Conservation (phyloP, 2,797 vertebrate genomes). For the Denticeps clupeoides region DNA sequence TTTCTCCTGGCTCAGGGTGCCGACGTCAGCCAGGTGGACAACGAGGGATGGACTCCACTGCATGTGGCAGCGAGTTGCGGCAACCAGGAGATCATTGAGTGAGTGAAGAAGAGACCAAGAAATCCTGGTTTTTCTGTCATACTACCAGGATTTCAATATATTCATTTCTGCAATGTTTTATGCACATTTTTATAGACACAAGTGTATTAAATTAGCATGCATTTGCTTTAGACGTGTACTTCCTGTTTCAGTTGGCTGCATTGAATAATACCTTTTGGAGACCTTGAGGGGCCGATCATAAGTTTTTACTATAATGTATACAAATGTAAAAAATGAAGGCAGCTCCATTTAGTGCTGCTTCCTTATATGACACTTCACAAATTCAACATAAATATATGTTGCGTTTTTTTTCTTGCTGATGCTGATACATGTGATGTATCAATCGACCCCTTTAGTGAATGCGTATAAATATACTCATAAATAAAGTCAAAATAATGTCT, state of each 20-base stretch:
- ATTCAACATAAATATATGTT: too few relatives aligned
- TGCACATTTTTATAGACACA: neutral
- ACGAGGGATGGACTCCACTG: constrained; percentile 83
- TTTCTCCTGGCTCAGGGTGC: constrained; percentile 74
- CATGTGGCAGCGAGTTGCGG: constrained; percentile 83
- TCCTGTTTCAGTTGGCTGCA: too few relatives aligned
- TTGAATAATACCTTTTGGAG: neutral
- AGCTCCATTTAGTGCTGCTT: too few relatives aligned
- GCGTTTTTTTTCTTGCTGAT: too few relatives aligned
- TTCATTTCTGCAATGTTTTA: neutral
- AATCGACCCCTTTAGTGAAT: too few relatives aligned
- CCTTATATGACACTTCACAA: too few relatives aligned
- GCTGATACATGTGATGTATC: too few relatives aligned
- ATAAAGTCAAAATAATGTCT: too few relatives aligned
- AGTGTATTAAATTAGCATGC: neutral
- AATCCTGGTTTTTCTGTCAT: too few relatives aligned
- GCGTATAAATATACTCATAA: too few relatives aligned
- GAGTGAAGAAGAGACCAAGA: constrained; percentile 33
- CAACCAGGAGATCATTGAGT: constrained; percentile 77
- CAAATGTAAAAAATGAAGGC: neutral
- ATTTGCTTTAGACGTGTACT: too few relatives aligned
- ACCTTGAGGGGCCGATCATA: neutral
- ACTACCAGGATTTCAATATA: too few relatives aligned
- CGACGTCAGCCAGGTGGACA: constrained; percentile 77
- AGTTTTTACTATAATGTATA: neutral